Base-by-base conservation (phyloP, 1,140 invertebrate species). In the Elymnias hypermnestra region DNA sequence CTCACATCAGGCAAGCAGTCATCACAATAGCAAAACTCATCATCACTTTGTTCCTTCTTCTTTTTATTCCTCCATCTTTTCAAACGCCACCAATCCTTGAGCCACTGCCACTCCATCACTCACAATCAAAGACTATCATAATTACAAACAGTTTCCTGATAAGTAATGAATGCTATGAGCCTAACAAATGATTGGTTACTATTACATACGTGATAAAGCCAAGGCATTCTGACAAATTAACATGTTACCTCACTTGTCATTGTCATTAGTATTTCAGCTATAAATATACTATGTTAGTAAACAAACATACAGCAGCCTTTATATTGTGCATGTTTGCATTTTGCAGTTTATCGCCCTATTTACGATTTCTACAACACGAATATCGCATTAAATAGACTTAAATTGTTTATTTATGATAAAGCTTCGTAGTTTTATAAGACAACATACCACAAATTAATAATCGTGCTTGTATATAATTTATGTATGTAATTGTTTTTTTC, bases 11-110 rank as follows among this genome's bases (percentile, higher is more conserved):
- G 87, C 62, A 91, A 87, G 73, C 91, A 92, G 45, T 92, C 91
- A 86, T 92, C 91, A 87, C 91, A 92, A 83, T 89, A 92, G 83
- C 91, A 92, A 64, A 91, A 88, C 53, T 90, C 89, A 71, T 90
- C 88, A 71, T 89, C 88, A 70, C 76, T 85, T 45, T 81, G 70
- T 18, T 85, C 86, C 44, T 87, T 84, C 53, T 77, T 88, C 77
- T 87, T 88, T 56, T 88, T 89, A 63, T 87, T 89, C 40, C 89
- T 87, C 83, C 90, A 90, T 67, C 89, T 89, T 75, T 92, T 92
- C 22, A 93, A 85, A 46, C 91, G 87, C 91, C 92, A 92, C 91
- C 91, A 93, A 76, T 93, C 91, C 77, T 92, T 92, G 62, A 92
- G 88, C 91, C 91, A 92, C 49, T 90, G 89, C 91, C 91, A 92